phyloP scores from a whole-genome alignment of 2,888 invertebrate genomes.

The Caenorhabditis sp. region DNA sequence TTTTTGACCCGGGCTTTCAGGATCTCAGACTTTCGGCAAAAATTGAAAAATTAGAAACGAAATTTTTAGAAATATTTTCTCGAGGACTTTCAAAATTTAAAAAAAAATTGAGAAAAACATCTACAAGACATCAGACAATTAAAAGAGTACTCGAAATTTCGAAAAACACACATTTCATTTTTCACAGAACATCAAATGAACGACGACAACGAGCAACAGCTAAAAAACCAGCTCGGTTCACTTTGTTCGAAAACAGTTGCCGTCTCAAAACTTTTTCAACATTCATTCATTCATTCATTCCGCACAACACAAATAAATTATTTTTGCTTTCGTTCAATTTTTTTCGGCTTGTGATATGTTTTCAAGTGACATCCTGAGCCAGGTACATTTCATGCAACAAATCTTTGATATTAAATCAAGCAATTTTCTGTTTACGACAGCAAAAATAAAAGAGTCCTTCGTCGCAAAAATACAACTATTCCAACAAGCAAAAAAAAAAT shows the following conservation, averaged over 20 bases:
- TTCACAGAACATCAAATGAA: not conserved
- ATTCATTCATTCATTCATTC: too few relatives aligned
- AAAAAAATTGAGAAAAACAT: too few relatives aligned
- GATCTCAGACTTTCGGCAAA: too few relatives aligned
- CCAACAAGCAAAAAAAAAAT: not conserved
- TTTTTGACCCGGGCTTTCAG: too few relatives aligned
- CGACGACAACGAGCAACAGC: too few relatives aligned
- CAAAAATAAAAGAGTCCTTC: too few relatives aligned
- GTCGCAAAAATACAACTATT: too few relatives aligned
- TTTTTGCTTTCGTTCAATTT: not conserved
- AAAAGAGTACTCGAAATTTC: not conserved
- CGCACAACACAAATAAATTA: not conserved
- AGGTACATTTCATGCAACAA: not conserved
- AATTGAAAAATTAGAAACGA: too few relatives aligned
- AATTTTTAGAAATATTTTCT: too few relatives aligned
- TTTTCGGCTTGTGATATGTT: not conserved
- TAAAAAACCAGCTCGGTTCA: not conserved
- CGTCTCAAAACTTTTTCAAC: conserved; percentile 1
- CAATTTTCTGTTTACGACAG: not conserved
- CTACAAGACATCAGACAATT: too few relatives aligned
- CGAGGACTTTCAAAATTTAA: too few relatives aligned
- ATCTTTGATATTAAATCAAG: not conserved
- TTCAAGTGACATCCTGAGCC: not conserved
- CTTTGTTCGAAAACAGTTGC: not conserved
- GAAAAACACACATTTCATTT: not conserved